These are phyloP conservation scores for Pogonocherus hispidulus DNA, from an alignment of 2,888 invertebrate genomes.

Conservation along the genomic window DNA sequence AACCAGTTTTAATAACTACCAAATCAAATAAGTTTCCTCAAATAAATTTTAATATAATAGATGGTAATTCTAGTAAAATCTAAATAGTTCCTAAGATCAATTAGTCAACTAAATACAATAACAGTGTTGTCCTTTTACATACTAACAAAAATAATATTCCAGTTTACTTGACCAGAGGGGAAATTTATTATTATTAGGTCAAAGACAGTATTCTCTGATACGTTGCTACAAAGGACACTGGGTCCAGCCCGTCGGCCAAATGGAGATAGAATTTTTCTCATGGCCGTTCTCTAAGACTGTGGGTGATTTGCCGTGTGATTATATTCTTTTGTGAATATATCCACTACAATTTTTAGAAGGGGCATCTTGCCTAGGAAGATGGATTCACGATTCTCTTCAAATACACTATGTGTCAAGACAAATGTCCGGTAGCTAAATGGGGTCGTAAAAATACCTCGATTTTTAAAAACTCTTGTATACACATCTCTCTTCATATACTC, in stretches of 20 bases:
- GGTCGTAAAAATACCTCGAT: not conserved
- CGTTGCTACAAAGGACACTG: slow-evolving; percentile 19
- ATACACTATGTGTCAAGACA: not conserved
- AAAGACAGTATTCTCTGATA: slow-evolving; percentile 17
- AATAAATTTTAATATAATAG: too few relatives aligned
- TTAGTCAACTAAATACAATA: too few relatives aligned
- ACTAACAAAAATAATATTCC: not conserved
- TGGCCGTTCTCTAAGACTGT: slow-evolving; percentile 8
- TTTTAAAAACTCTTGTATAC: too few relatives aligned
- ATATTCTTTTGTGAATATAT: slow-evolving; percentile 15
- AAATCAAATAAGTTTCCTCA: too few relatives aligned
- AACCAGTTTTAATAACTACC: too few relatives aligned
- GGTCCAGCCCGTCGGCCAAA: slow-evolving; percentile 14
- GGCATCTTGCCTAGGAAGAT: not conserved
- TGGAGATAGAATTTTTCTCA: slow-evolving; percentile 12
- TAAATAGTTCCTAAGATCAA: too few relatives aligned
- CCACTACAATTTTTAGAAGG: slow-evolving; percentile 11
- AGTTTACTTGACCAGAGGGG: not conserved
- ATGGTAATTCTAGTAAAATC: too few relatives aligned
- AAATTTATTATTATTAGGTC: slow-evolving; percentile 20
- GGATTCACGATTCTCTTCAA: not conserved
- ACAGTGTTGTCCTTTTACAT: not conserved
- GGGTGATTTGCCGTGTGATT: slow-evolving; percentile 18
- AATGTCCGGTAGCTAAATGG: not conserved
- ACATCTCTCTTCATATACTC: too few relatives aligned